Percentiles rank a stretch among this genome's conserved stretches.
phyloP scores from a whole-genome alignment of 2,797 vertebrate species.

The Enteromius afrohamiltoni region DNA sequence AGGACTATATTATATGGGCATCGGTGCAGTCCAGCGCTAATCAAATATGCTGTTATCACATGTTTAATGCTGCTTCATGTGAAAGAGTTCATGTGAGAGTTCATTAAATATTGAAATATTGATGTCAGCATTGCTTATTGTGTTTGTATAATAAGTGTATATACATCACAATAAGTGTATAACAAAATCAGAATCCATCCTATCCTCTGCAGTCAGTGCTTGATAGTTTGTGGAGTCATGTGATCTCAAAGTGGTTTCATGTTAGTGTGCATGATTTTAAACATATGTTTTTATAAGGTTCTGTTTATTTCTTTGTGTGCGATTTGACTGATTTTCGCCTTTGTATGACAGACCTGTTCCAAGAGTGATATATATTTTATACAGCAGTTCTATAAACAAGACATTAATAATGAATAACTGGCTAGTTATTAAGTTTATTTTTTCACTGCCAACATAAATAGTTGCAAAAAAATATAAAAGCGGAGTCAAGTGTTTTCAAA shows the following conservation, averaged over 20 bases:
- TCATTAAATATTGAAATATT: neutral
- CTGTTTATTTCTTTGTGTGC: neutral
- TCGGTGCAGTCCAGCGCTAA: neutral
- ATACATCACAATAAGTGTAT: neutral
- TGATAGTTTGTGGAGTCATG: neutral
- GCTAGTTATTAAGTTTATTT: constrained; percentile 21
- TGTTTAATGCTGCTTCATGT: neutral
- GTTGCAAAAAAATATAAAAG: neutral
- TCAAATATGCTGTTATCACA: neutral
- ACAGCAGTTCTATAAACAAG: constrained; percentile 8
- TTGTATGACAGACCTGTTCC: neutral
- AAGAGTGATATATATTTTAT: neutral
- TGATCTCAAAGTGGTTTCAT: neutral
- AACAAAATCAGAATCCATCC: neutral
- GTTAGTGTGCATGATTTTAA: neutral
- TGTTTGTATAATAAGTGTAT: neutral
- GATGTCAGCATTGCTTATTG: neutral
- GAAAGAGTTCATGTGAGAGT: neutral
- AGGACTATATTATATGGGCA: constrained; percentile 19
- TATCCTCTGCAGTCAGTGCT: neutral
- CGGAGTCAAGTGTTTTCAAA: neutral
- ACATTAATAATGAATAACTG: constrained; percentile 5
- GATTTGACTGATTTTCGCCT: neutral
- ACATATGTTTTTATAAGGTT: neutral
- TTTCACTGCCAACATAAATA: constrained; percentile 14